A percentile compares a stretch with the other conserved stretches of the same genome.
These are phyloP conservation scores for Drosophila nr. medialis DNA, from an alignment of 2,888 invertebrate genomes.

Conservation along the genomic window DNA sequence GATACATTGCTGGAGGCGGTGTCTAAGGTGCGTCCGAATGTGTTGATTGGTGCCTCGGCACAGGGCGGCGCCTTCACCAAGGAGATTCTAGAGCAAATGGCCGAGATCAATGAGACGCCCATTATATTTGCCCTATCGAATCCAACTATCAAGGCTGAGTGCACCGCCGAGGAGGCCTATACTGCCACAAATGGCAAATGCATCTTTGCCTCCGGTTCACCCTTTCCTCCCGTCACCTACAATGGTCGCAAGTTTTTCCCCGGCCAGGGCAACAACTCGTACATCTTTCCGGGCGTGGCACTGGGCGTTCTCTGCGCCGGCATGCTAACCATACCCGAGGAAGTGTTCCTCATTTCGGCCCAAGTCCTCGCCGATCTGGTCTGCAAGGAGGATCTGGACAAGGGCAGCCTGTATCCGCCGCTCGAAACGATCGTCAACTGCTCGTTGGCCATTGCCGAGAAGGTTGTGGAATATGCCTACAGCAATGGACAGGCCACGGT, in stretches of 20 bases:
- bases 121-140: slow-evolving; percentile 99
- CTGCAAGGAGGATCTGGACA: slow-evolving; percentile 90
- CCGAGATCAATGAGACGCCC: slow-evolving; percentile 91
- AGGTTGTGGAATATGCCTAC: slow-evolving; percentile 93
- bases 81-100: slow-evolving; percentile 95
- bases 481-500: slow-evolving; percentile 91
- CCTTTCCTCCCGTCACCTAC: slow-evolving; percentile 93
- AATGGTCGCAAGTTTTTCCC: slow-evolving; percentile 93
- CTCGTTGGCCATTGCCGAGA: slow-evolving; percentile 94
- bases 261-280: slow-evolving; percentile 99
- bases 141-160: slow-evolving; percentile 99
- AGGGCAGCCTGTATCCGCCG: slow-evolving; percentile 96
- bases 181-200: slow-evolving; percentile 94
- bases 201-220: slow-evolving; percentile 98
- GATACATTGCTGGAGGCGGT: slow-evolving; percentile 93
- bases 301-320: slow-evolving; percentile 95
- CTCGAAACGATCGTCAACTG: slow-evolving; percentile 92
- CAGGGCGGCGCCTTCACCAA: slow-evolving; percentile 96
- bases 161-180: slow-evolving; percentile 99
- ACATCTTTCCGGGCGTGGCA: slow-evolving; percentile 98
- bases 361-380: slow-evolving; percentile 93
- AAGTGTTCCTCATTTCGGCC: slow-evolving; percentile 96
- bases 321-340: slow-evolving; percentile 95
- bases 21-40: slow-evolving; percentile 91
- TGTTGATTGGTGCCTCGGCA: slow-evolving; percentile 97